These are phyloP conservation scores for Mylabris phalerata DNA, from an alignment of 1,140 invertebrate species.

Conservation along the genomic window DNA sequence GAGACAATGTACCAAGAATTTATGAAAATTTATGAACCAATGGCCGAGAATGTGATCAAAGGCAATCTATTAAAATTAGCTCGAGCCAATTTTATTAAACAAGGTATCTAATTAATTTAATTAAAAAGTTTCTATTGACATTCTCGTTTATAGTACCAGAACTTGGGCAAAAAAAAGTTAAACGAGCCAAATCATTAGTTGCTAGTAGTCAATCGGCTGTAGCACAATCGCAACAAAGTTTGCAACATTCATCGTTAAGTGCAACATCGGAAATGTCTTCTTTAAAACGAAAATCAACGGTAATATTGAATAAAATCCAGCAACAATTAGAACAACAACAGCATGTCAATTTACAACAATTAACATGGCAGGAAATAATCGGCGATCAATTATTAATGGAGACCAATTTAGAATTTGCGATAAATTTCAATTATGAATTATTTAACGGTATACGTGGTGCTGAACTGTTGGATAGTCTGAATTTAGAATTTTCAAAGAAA, in stretches of 20 bases:
- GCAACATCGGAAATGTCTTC: neutral
- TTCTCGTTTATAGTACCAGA: too few relatives aligned
- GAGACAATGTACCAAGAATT: conserved; percentile 59
- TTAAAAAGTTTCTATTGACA: too few relatives aligned
- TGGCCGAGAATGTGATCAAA: conserved; percentile 56
- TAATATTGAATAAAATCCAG: neutral
- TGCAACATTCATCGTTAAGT: conserved; percentile 11
- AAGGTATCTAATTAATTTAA: neutral
- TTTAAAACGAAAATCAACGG: neutral
- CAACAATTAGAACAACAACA: neutral
- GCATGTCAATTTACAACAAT: conserved; percentile 14
- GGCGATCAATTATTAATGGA: conserved; percentile 57
- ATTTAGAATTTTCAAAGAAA: conserved; percentile 60
- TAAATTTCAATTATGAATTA: conserved; percentile 60
- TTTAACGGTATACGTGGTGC: conserved; percentile 69
- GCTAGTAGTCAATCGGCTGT: too few relatives aligned
- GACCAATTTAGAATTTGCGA: conserved; percentile 53
- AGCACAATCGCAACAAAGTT: too few relatives aligned
- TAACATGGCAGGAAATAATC: conserved; percentile 60
- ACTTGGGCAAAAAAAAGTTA: too few relatives aligned
- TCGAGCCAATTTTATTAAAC: conserved; percentile 7
- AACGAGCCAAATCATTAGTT: too few relatives aligned
- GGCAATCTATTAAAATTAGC: conserved; percentile 57
- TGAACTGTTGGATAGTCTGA: conserved; percentile 65
- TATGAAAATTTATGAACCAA: conserved; percentile 48